These are phyloP conservation scores for Archips xylosteana DNA, from an alignment of 2,888 invertebrate species.

Conservation along the genomic window DNA sequence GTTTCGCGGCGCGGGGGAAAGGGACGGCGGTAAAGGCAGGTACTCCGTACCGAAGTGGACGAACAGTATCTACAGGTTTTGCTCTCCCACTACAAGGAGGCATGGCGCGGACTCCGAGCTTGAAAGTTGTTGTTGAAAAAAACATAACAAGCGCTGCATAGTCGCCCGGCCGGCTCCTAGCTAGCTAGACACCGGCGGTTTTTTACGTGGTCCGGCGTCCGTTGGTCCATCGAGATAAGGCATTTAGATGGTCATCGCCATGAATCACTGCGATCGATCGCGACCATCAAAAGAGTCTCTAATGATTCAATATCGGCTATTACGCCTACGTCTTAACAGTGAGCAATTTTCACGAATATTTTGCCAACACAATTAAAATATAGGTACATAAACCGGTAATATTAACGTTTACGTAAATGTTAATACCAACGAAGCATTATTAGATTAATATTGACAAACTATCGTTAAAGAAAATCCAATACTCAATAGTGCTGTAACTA, in stretches of 20 bases:
- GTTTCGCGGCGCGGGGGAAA: conserved; percentile 67
- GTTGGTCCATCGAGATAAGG: conserved; percentile 33
- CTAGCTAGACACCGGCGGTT: conserved; percentile 42
- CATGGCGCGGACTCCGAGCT: conserved; percentile 80
- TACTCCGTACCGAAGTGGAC: conserved; percentile 78
- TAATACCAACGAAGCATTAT: not conserved
- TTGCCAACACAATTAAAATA: not conserved
- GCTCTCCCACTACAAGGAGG: conserved; percentile 84
- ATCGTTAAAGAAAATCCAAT: conserved; percentile 9
- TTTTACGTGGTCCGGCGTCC: conserved; percentile 32
- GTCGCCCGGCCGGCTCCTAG: conserved; percentile 51
- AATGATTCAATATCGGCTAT: conserved; percentile 33
- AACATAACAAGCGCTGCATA: conserved; percentile 69
- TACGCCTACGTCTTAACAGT: conserved; percentile 20
- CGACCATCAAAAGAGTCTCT: conserved; percentile 17
- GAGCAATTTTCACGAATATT: conserved; percentile 10
- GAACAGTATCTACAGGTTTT: conserved; percentile 85
- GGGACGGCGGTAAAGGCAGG: conserved; percentile 75
- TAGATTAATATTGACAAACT: not conserved
- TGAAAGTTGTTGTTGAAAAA: conserved; percentile 74
- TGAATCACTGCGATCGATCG: conserved; percentile 35
- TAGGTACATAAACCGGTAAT: not conserved
- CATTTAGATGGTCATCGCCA: conserved; percentile 34
- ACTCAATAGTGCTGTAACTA: conserved; percentile 28
- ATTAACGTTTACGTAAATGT: not conserved